Conservation (phyloP, 2,888 invertebrate genomes). For the Rhagonycha fulva region DNA sequence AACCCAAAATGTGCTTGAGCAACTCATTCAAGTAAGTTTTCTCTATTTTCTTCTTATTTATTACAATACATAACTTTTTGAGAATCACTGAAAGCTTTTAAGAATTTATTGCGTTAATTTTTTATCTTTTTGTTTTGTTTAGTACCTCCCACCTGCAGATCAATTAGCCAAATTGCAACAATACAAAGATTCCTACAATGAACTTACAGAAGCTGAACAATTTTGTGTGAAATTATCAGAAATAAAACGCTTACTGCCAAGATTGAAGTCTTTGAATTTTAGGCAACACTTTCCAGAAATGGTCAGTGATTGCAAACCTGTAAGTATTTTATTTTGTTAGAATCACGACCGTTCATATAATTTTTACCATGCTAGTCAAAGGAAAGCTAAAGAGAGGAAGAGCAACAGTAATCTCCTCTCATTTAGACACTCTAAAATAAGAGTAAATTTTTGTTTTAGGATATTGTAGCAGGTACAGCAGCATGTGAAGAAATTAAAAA, state of each 20-base stretch:
- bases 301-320: slow-evolving; percentile 85
- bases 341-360: no score
- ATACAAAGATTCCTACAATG: slow-evolving; percentile 75
- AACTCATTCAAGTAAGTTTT: slow-evolving; percentile 71
- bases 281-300: slow-evolving; percentile 85
- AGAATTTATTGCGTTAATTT: no score
- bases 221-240: slow-evolving; percentile 90
- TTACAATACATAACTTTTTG: no score
- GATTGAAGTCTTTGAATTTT: slow-evolving; percentile 88
- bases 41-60: neutral
- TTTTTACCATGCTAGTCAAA: neutral
- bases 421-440: no score
- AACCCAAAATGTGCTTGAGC: slow-evolving; percentile 84
- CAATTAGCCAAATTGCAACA: slow-evolving; percentile 84
- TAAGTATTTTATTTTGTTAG: slow-evolving; percentile 54
- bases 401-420: no score
- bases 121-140: neutral
- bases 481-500: slow-evolving; percentile 93
- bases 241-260: slow-evolving; percentile 83
- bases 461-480: slow-evolving; percentile 92
- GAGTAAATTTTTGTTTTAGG: slow-evolving; percentile 56
- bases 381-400: no score
- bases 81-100: no score
- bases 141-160: slow-evolving; percentile 91
- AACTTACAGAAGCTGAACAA: slow-evolving; percentile 91